Base-by-base conservation (phyloP, 2,797 vertebrate genomes). In the Oreonectes daqikongensis region DNA sequence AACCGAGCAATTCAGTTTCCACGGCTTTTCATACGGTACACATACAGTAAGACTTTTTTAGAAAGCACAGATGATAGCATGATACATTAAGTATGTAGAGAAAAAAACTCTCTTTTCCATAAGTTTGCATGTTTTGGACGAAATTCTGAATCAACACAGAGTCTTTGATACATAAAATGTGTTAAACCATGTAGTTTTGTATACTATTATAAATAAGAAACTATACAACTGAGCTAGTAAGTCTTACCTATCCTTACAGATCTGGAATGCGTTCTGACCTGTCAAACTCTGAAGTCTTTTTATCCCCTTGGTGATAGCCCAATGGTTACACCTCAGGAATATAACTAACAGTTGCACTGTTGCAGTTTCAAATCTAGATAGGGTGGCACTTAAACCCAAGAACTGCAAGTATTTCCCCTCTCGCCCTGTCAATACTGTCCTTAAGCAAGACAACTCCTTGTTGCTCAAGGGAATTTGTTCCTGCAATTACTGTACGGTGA, bases 401-500 rank as follows among this genome's bases (percentile, higher is more conserved):
- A 40, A 52, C 20, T 11, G 0, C 46, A n/a, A 53, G 40, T 55
- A 75, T 22, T 55, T 30, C 4, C 61, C 48, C 22, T 17, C 50
- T 55, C 40, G 35, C 17, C 20, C 48, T 74, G 48, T 66, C 48
- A 74, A 44, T 38, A 15, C 12, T 35, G 18, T 66, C 61, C 35
- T 55, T 55, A 74, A 73, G 61, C 32, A 53, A 74, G 72, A 65
- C 48, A 65, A 24, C 55, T 75, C 72, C 12, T 20, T 24, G 4
- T 38, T 44, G 48, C 72, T 66, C 32, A 65, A 53, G 35, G 72
- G 35, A 75, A 75, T 75, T 53, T 75, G 61, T 42, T 75, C 48
- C 8, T 3, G 50, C 48, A 75, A 77, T 79, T 77, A 77, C 81
- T 75, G 35, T 55, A 66, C 72, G 6, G 22, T 22, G 61, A 66